Evolutionary conservation across 2,797 vertebrate genomes (phyloP).

Genomic region (Macrochelys suwanniensis): DNA sequence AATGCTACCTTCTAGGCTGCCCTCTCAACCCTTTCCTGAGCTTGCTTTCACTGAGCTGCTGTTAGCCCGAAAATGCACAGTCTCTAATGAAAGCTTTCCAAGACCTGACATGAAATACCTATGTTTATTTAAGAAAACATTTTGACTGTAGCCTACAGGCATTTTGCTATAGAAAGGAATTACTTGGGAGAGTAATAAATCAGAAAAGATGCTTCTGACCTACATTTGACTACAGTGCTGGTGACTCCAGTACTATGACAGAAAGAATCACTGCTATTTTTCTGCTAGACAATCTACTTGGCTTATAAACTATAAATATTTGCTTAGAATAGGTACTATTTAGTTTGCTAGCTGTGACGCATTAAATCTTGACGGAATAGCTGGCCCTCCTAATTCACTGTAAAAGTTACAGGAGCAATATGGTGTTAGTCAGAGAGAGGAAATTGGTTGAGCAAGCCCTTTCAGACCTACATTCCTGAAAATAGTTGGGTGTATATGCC

Average conservation of each 20-base stretch:
- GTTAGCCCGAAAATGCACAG: not conserved
- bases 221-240: not conserved
- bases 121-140: not conserved
- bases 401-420: not conserved
- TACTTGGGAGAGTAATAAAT: constrained; percentile 13
- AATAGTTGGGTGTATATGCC: not conserved
- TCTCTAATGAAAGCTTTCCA: not conserved
- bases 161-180: not conserved
- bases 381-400: not conserved
- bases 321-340: not conserved
- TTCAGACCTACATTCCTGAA: not conserved
- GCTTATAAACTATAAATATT: not conserved
- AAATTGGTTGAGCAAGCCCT: not conserved
- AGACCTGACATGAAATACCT: not conserved
- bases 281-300: not conserved
- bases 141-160: not conserved
- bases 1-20: not conserved
- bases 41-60: not conserved
- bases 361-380: not conserved
- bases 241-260: not conserved
- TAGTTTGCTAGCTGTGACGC: not conserved
- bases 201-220: not conserved
- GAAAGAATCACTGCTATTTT: not conserved
- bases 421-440: not conserved
- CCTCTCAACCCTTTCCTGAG: not conserved